Evolutionary conservation across 2,113 vertebrate species (phyloP).

Genomic region (Pteruthius melanotis): DNA sequence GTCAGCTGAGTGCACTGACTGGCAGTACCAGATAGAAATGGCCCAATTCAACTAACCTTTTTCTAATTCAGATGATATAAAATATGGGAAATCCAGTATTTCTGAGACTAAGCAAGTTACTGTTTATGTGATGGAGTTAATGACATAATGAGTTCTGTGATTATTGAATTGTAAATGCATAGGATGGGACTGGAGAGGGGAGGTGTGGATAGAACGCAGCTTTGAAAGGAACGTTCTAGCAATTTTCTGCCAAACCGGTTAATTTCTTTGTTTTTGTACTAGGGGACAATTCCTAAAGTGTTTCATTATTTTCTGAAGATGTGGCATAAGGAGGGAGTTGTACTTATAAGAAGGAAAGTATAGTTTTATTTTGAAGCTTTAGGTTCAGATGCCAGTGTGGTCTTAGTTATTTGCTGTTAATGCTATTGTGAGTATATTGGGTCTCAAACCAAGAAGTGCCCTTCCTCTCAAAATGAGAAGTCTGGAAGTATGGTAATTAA

Average conservation of each 20-base stretch:
- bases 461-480: not conserved
- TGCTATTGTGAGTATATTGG: not conserved
- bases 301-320: not conserved
- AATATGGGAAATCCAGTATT: not conserved
- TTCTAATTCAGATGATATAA: not conserved
- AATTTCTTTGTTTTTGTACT: not conserved
- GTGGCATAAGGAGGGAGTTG: not conserved
- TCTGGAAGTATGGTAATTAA: not conserved
- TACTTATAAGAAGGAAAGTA: not conserved
- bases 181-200: not conserved
- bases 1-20: not conserved
- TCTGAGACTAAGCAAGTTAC: not conserved
- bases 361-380: not conserved
- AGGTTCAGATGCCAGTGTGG: not conserved
- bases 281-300: not conserved
- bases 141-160: not conserved
- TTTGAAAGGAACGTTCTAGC: not conserved
- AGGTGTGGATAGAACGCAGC: not conserved
- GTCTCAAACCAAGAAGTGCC: not conserved
- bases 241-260: not conserved
- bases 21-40: not conserved
- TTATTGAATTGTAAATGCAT: not conserved
- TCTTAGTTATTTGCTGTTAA: not conserved
- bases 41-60: not conserved
- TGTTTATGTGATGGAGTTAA: not conserved